Base-by-base conservation (phyloP, 2,797 vertebrate species). In the Salmo trutta region DNA sequence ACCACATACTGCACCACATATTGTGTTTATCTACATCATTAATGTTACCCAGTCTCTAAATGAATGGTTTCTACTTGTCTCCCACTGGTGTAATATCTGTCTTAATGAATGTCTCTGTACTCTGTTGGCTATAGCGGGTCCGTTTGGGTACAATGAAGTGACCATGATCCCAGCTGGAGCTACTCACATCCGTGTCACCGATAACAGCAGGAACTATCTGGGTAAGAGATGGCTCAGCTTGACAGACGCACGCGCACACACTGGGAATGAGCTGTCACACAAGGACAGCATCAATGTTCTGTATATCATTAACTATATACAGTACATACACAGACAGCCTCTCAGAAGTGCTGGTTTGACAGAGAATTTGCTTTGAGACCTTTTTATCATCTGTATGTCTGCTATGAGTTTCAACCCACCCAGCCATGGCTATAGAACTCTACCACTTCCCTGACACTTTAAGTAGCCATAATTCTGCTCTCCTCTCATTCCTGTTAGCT, bases 181-280 rank as follows among this genome's bases (percentile, higher is more conserved):
- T 82, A 96, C 95, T 78, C 91, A 94, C 88, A 95, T 96, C 92
- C 90, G 92, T 79, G 95, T 96, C 80, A 96, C 92, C 0, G 95
- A 96, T 81, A 95, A 95, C 92, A 96, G 95, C 93, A 91, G 83
- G 85, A 96, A 95, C 86, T 96, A 95, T 90, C 93, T 96, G 0
- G 95, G 95, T 96, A 87, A 89, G 91, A 80, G 24, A 21, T 62
- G 56, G n/a, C 17, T 52, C 74, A 56, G 10, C 41, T 62, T 53
- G 27, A 66, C 77, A 76, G 77, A 75, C 16, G 10, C 15, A 17
- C 59, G 51, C n/a, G 51, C 59, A 66, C 56, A 41, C 73, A 59
- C 65, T 75, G 66, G 65, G 29, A 31, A 66, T 59, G 16, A 31
- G 3, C 62, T 65, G 24, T 66, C 65, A 66, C 64, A 66, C n/a